Base-by-base conservation (phyloP, 2,888 invertebrate species). In the Diaperis boleti region DNA sequence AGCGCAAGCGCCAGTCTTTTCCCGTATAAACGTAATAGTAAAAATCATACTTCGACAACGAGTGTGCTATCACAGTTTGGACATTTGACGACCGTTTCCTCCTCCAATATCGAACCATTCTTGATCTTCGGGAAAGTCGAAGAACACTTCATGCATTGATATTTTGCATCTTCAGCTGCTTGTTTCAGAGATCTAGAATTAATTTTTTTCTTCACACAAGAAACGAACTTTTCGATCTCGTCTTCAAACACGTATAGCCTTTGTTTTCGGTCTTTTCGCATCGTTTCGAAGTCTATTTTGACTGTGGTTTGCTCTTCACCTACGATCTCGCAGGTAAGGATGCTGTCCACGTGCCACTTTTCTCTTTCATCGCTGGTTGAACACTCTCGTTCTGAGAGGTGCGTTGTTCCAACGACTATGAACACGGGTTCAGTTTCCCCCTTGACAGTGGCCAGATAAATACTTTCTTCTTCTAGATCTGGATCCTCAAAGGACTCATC, bases 131-230 rank as follows among this genome's bases (percentile, higher is more conserved):
- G 85, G 76, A 89, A 89, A 66, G 86, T 83, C 6, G 85, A 82
- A 1, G 84, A 83, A 70, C 90, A 90, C 74, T 87, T 88, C 74
- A 89, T 84, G 73, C 90, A 90, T 66, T 82, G 81, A 73, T 83
- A 86, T 15, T 49, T 49, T 1, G 83, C 75, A 17, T 77, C 81
- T 69, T 85, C 11, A 41, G 6, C 41, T 14, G 6, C 62, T 84
- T 84, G 77, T 84, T 82, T 69, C 83, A 69, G 47, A 71, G 69
- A 18, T 7, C 71, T 70, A 39, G 66, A 69, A 4, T 69, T 67
- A 18, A 79, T 71, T 35, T 76, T 74, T 18, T 72, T 69, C n/a
- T 70, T 68, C 2, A 81, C 63, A 50, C 68, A 68, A 39, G 69
- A 68, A 7, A 74, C 63, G 49, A 81, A 74, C 33, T 71, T 70